phyloP scores from a whole-genome alignment of 30 jellyfish, hydroid and myxozoan species.

The Calvadosia cruxmelitensis region DNA sequence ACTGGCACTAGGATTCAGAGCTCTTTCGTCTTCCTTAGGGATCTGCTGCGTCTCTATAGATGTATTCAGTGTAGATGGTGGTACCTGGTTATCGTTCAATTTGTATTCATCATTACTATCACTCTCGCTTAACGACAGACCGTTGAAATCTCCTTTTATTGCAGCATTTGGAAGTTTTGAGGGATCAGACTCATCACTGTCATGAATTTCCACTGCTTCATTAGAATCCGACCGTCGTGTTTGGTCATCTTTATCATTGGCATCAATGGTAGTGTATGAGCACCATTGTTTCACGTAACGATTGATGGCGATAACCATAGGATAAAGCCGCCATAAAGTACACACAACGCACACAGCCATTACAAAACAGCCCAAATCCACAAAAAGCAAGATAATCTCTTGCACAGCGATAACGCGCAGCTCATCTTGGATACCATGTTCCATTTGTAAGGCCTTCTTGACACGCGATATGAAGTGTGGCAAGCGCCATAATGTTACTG shows the following conservation, averaged over 20 bases:
- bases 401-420: slow-evolving; percentile 18
- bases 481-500: slow-evolving; percentile 41
- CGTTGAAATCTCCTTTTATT: too few relatives aligned
- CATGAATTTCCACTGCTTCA: too few relatives aligned
- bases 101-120: too few relatives aligned
- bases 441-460: slow-evolving; percentile 12
- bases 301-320: slow-evolving; percentile 38
- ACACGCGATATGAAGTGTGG: slow-evolving; percentile 10
- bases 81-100: too few relatives aligned
- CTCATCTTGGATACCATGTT: slow-evolving; percentile 16
- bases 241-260: too few relatives aligned
- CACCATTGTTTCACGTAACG: slow-evolving; percentile 2
- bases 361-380: slow-evolving; percentile 46
- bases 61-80: too few relatives aligned
- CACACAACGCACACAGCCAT: slow-evolving; percentile 18
- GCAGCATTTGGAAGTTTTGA: too few relatives aligned
- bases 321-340: slow-evolving; percentile 73
- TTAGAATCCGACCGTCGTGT: too few relatives aligned
- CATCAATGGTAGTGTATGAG: too few relatives aligned
- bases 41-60: neutral
- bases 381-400: slow-evolving; percentile 45
- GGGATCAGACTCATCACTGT: too few relatives aligned
- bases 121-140: too few relatives aligned
- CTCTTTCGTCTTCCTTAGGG: neutral
- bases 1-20: neutral